Percentiles rank a stretch among this genome's conserved stretches.
Conservation (phyloP, 2,113 vertebrate species). For the Harpagus bidentatus region DNA sequence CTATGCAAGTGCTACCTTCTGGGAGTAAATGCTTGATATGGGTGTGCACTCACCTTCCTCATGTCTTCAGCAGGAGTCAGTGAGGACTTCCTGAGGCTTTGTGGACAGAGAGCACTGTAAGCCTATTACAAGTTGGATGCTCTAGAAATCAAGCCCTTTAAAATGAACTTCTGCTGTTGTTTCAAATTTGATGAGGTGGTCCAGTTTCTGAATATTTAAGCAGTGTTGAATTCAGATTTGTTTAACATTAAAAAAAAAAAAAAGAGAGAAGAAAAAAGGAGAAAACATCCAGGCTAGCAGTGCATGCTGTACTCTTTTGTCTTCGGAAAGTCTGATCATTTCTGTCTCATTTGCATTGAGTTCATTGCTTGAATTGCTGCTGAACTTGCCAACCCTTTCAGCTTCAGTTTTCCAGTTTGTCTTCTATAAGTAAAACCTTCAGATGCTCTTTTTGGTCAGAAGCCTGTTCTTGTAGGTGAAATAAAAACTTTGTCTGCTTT, state of each 20-base stretch:
- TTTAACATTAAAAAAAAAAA: neutral
- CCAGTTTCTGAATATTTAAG: neutral
- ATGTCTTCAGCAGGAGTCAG: neutral
- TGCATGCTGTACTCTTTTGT: neutral
- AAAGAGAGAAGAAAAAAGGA: neutral
- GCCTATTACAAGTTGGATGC: neutral
- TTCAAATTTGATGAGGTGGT: neutral
- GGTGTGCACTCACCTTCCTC: neutral
- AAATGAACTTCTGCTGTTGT: neutral
- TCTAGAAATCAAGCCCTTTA: neutral
- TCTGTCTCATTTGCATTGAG: conserved; percentile 16
- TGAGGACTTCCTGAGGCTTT: neutral
- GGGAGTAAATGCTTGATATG: neutral
- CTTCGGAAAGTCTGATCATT: neutral
- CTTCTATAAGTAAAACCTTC: neutral
- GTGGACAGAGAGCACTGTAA: neutral
- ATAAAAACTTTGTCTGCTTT: neutral
- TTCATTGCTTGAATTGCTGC: neutral
- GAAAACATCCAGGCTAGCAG: neutral
- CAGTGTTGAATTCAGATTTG: neutral
- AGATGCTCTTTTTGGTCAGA: conserved; percentile 12
- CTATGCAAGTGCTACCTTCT: neutral
- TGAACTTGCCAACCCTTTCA: neutral
- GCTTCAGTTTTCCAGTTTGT: neutral
- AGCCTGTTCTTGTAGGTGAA: neutral